Base-by-base conservation (phyloP, 2,888 invertebrate species). In the Ochropleura leucogaster region DNA sequence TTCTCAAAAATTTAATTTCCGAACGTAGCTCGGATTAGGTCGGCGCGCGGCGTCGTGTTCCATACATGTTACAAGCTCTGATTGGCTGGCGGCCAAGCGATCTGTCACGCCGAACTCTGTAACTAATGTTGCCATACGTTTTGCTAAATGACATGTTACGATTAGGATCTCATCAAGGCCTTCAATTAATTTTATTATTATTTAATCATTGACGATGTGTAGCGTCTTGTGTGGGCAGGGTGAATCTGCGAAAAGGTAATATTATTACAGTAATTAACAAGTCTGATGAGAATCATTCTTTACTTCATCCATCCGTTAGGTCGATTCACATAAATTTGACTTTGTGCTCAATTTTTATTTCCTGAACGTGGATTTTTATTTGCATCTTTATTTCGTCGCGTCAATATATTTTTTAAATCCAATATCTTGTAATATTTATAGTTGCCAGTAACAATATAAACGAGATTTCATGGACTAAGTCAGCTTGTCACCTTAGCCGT, bases 1-100 rank as follows among this genome's bases (percentile, higher is more conserved):
- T 80, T 62, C 74, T 83, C 80, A 85, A 87, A 84, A 87, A 82
- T 82, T 81, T 84, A 87, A 87, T 88, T 87, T 87, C 86, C 88
- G 79, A 69, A 65, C 68, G 59, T 70, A 51, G 65, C 30, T 72
- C 64, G 74, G 84, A 82, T 84, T 79, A 67, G 59, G 66, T 49
- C 51, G 30, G 57, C 70, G 62, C 76, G 46, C 51, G 30, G 57
- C 70, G 62, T 80, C 68, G 77, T 71, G 72, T 75, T 67, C 44
- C 68, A 57, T 64, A 60, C 83, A 60, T 75, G 80, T 77, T 70
- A 68, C 72, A 44, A 62, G 59, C 72, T 72, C 59, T 72, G 73
- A 78, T 84, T 83, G 83, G 83, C 74, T 40, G 49, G 20, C 40
- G 12, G 80, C 83, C 83, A 83, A 84, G 63, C 72, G 77, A 82